These are phyloP conservation scores for Xestoiulus laeticollis DNA, from an alignment of 2,888 invertebrate genomes.

Conservation along the genomic window DNA sequence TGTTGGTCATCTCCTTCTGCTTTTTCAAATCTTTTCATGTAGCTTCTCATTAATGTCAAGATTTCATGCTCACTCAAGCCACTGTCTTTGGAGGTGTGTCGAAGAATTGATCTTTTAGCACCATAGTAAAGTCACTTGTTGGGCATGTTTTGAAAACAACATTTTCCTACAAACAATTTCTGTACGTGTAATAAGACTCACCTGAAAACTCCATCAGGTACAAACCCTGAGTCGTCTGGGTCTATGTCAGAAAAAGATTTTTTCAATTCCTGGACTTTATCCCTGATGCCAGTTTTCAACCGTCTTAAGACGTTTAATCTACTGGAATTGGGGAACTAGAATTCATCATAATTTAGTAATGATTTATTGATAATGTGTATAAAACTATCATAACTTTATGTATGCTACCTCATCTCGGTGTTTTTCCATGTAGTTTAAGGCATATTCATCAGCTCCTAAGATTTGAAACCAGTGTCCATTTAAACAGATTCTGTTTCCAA, in stretches of 20 bases:
- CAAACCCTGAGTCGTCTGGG: conserved; percentile 8
- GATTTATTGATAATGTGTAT: not conserved
- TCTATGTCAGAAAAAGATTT: conserved; percentile 36
- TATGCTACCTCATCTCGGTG: conserved; percentile 74
- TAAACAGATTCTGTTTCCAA: conserved; percentile 81
- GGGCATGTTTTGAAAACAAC: too few species aligned
- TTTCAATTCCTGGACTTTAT: conserved; percentile 42
- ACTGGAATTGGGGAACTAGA: conserved; percentile 47
- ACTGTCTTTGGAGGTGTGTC: not conserved
- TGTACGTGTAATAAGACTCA: not conserved
- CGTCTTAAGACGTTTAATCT: not conserved
- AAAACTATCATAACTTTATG: not conserved
- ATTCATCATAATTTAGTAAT: not conserved
- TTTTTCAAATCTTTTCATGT: not conserved
- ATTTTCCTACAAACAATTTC: conserved; percentile 20
- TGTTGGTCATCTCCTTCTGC: not conserved
- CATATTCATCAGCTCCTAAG: conserved; percentile 84
- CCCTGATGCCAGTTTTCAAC: not conserved
- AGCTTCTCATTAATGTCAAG: conserved; percentile 46
- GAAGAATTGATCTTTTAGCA: conserved; percentile 3
- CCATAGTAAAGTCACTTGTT: not conserved
- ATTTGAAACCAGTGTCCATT: conserved; percentile 82
- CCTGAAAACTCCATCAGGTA: conserved; percentile 18
- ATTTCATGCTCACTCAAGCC: conserved; percentile 47
- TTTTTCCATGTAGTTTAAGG: conserved; percentile 85